phyloP scores from a whole-genome alignment of 2,888 invertebrate genomes.

The Standfussiana lucernea region DNA sequence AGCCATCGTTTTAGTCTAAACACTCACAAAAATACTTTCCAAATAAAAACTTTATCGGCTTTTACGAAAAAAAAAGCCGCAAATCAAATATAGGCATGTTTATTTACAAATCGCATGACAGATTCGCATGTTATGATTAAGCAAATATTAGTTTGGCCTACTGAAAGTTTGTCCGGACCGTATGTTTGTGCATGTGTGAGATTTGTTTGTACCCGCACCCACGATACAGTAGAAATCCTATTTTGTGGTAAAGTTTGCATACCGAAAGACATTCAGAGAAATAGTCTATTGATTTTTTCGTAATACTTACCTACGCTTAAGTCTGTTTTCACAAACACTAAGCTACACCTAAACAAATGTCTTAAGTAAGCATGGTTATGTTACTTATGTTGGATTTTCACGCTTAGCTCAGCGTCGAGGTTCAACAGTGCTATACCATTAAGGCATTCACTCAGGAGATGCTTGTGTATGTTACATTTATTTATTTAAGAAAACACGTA shows the following conservation, averaged over 20 bases:
- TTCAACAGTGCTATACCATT: background rate
- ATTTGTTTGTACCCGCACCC: conserved; percentile 37
- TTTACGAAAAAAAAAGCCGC: conserved; percentile 10
- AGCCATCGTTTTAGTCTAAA: background rate
- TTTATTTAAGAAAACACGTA: too few relatives aligned
- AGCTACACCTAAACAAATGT: background rate
- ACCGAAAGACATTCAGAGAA: conserved; percentile 2
- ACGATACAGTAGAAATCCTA: conserved; percentile 1
- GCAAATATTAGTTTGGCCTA: conserved; percentile 46
- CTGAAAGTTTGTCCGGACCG: background rate
- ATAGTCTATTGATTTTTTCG: conserved; percentile 12
- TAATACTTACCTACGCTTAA: background rate
- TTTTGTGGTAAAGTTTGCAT: conserved; percentile 3
- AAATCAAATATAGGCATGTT: conserved; percentile 27
- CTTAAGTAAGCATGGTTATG: too few relatives aligned
- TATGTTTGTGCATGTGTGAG: background rate
- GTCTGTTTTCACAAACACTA: background rate
- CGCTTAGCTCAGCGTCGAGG: too few relatives aligned
- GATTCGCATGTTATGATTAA: conserved; percentile 45
- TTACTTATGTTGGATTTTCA: too few relatives aligned
- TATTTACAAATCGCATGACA: conserved; percentile 38
- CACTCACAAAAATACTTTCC: conserved; percentile 14
- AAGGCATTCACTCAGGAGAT: background rate
- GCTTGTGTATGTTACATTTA: background rate
- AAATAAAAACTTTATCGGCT: background rate